Base-by-base conservation (phyloP, 2,888 invertebrate species). In the Ormyrus pomaceus region DNA sequence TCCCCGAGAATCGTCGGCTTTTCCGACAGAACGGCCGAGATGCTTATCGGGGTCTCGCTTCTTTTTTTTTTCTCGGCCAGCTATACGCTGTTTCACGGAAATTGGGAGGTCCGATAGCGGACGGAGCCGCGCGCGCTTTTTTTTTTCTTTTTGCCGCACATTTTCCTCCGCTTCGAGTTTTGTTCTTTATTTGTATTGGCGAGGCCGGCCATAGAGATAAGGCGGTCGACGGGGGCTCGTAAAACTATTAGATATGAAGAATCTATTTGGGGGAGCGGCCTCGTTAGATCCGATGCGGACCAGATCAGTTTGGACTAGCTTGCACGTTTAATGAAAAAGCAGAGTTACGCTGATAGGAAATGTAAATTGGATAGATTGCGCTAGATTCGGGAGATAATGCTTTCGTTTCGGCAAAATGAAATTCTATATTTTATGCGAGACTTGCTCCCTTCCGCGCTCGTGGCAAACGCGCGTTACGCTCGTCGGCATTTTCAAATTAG, bases 1-100 rank as follows among this genome's bases (percentile, higher is more conserved):
- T 34, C 34, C 34, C 51, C 51, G 61, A 71, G 64, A 50, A 62
- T 62, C 72, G 62, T 62, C 72, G 72, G 61, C 50, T 34, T 71
- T 71, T 34, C 34, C 62, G 48, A 48, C 4, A 62, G 11, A 46
- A 62, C 6, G 19, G 34, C 8, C 9, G 50, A 59, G 74, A 58
- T 68, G 51, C 13, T 71, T 71, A 71, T 71, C 70, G 6, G 6
- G n/a, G 10, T 48, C 46, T 68, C 6, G 50, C 10, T 51, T 13
- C 3, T 56, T 56, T 70, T 58, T 70, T 73, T 10, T 46, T 10
- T 50, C 50, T 65, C 55, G 5, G 1, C 11, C 11, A 5, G 34
- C 34, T 56, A 6, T 58, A 34, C 10, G 3, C 59, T 46, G 53
- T 62, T 76, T 61, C 46, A 46, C 76, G 61, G 53, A 61, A 55